Conservation (phyloP, 2,113 vertebrate species). For the Erinaceus europaeus region DNA sequence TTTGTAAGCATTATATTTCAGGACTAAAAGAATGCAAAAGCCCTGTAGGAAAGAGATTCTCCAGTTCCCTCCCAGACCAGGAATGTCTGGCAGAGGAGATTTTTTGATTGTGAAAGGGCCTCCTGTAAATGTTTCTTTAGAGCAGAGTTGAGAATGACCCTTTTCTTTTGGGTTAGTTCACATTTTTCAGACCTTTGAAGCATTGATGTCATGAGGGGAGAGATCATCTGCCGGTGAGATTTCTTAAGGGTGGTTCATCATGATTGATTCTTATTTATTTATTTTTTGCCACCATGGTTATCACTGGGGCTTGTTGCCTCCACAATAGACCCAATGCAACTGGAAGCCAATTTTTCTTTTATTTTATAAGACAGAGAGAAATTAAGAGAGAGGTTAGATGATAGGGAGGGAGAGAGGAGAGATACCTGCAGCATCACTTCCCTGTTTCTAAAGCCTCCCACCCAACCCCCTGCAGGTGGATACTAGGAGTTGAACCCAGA, state of each 20-base stretch:
- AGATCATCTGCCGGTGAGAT: neutral
- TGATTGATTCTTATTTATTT: neutral
- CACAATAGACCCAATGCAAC: too few species aligned
- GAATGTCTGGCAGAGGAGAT: slow-evolving; percentile 79
- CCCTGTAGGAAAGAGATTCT: slow-evolving; percentile 59
- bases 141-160: slow-evolving; percentile 58
- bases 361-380: too few species aligned
- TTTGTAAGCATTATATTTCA: slow-evolving; percentile 61
- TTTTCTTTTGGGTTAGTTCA: neutral
- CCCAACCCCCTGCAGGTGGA: too few species aligned
- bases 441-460: too few species aligned
- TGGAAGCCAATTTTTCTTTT: too few species aligned
- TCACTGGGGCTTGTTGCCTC: too few species aligned
- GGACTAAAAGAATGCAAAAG: slow-evolving; percentile 69
- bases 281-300: too few species aligned
- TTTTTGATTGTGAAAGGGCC: slow-evolving; percentile 70
- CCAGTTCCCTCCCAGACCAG: slow-evolving; percentile 77
- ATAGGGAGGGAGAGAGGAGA: too few species aligned
- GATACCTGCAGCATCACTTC: too few species aligned
- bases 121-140: slow-evolving; percentile 70
- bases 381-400: too few species aligned
- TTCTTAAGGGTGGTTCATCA: neutral
- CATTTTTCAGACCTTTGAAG: slow-evolving; percentile 5
- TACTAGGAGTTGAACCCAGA: too few species aligned
- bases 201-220: neutral